phyloP scores from a whole-genome alignment of 2,888 invertebrate species.

The Anorthoa munda region DNA sequence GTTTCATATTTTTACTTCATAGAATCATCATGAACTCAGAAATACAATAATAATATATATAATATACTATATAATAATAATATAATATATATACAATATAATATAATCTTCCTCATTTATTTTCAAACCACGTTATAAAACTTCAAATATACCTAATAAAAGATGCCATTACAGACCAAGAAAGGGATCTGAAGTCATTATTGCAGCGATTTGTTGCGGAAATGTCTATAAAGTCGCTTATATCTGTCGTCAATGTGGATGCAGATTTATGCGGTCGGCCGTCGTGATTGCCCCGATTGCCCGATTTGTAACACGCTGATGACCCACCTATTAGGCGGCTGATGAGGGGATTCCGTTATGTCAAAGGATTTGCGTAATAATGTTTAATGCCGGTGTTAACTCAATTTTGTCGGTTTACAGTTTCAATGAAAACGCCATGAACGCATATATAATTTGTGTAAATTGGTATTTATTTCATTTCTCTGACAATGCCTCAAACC shows the following conservation, averaged over 20 bases:
- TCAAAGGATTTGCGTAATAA: conserved; percentile 26
- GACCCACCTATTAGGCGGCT: conserved; percentile 57
- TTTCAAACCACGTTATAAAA: conserved; percentile 30
- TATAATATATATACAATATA: no score
- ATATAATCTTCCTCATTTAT: conserved; percentile 5
- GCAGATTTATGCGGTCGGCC: conserved; percentile 51
- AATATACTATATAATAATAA: no score
- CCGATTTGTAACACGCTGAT: conserved; percentile 67
- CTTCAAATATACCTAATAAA: conserved; percentile 31
- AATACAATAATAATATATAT: no score
- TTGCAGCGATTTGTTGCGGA: not conserved
- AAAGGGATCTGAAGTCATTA: conserved; percentile 9
- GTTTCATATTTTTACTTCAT: not conserved
- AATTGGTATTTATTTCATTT: not conserved
- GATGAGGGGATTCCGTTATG: conserved; percentile 35
- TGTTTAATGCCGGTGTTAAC: conserved; percentile 25
- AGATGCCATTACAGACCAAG: conserved; percentile 31
- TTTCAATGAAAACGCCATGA: not conserved
- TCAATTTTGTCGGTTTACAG: conserved; percentile 28
- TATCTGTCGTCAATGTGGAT: conserved; percentile 18
- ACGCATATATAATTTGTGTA: no score
- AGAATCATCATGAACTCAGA: conserved; percentile 15
- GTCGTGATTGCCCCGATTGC: conserved; percentile 64
- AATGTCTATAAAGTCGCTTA: conserved; percentile 28
- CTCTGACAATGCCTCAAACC: no score